Evolutionary conservation across 2,888 invertebrate species (phyloP).

Genomic region (Eupithecia subumbrata): DNA sequence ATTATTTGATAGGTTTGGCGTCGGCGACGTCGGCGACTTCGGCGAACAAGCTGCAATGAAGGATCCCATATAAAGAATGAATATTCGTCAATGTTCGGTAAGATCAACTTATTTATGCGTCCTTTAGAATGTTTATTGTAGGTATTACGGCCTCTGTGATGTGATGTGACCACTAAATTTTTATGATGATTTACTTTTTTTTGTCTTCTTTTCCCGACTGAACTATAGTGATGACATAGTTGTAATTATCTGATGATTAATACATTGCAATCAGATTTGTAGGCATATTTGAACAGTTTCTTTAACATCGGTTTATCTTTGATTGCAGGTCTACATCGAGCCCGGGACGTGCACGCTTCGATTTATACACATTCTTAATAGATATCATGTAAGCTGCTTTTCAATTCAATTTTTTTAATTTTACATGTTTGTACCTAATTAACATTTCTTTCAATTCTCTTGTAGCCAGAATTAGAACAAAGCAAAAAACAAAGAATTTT

Average conservation of each 20-base stretch:
- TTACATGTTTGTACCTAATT: background rate
- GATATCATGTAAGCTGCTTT: background rate
- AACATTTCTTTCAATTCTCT: background rate
- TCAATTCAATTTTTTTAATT: background rate
- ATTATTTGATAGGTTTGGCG: conserved; percentile 18
- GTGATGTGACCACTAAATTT: background rate
- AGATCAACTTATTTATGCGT: background rate
- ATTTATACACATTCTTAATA: background rate
- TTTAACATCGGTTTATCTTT: conserved; percentile 12
- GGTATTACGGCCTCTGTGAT: background rate
- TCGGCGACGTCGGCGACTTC: background rate
- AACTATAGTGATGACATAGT: conserved; percentile 66
- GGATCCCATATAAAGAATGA: background rate
- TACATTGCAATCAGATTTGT: background rate
- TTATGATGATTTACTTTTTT: conserved; percentile 59
- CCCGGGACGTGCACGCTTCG: background rate
- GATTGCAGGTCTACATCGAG: conserved; percentile 48
- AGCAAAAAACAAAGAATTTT: background rate
- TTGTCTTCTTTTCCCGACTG: conserved; percentile 80
- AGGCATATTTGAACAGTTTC: background rate
- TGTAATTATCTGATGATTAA: conserved; percentile 46
- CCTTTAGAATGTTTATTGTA: background rate
- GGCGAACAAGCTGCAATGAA: background rate
- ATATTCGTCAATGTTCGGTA: conserved; percentile 13
- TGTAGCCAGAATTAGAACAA: background rate